Conservation (phyloP, 2,888 invertebrate species). For the Heterodera filipjevi region DNA sequence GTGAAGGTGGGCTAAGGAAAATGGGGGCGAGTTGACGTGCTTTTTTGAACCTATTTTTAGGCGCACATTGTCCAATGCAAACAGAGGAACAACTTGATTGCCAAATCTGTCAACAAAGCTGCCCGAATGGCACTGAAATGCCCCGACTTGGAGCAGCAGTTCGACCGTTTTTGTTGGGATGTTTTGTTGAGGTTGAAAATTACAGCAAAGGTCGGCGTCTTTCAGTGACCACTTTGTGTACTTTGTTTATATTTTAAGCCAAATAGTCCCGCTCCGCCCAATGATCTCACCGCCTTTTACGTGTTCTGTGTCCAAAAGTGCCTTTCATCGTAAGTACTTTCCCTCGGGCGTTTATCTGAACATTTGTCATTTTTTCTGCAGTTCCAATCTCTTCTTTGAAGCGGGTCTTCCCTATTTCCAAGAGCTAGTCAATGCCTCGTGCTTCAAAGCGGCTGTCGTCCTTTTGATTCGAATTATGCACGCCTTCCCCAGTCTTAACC, state of each 20-base stretch:
- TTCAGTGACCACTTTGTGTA: slow-evolving; percentile 5
- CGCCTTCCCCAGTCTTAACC: slow-evolving; percentile 31
- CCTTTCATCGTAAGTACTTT: slow-evolving; percentile 45
- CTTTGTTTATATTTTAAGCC: slow-evolving; percentile 22
- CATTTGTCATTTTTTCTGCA: slow-evolving; percentile 27
- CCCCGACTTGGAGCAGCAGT: slow-evolving; percentile 59
- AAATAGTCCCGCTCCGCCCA: slow-evolving; percentile 29
- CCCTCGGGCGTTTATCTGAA: background rate
- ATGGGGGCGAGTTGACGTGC: background rate
- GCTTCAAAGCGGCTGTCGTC: slow-evolving; percentile 43
- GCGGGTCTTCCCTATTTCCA: slow-evolving; percentile 40
- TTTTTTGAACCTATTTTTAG: background rate
- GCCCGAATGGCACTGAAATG: slow-evolving; percentile 58
- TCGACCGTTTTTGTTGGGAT: slow-evolving; percentile 64
- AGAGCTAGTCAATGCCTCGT: slow-evolving; percentile 44
- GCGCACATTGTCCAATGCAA: slow-evolving; percentile 62
- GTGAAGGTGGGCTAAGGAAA: slow-evolving; percentile 43
- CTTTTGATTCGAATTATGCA: slow-evolving; percentile 41
- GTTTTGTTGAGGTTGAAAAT: slow-evolving; percentile 61
- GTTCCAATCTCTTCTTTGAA: slow-evolving; percentile 44
- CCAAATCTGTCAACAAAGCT: slow-evolving; percentile 55
- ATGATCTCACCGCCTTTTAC: slow-evolving; percentile 59
- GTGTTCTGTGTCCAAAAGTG: slow-evolving; percentile 53
- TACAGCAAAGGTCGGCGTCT: slow-evolving; percentile 37
- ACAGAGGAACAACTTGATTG: slow-evolving; percentile 56